Base-by-base conservation (phyloP, 2,113 vertebrate species). In the Myotis lucifugus region DNA sequence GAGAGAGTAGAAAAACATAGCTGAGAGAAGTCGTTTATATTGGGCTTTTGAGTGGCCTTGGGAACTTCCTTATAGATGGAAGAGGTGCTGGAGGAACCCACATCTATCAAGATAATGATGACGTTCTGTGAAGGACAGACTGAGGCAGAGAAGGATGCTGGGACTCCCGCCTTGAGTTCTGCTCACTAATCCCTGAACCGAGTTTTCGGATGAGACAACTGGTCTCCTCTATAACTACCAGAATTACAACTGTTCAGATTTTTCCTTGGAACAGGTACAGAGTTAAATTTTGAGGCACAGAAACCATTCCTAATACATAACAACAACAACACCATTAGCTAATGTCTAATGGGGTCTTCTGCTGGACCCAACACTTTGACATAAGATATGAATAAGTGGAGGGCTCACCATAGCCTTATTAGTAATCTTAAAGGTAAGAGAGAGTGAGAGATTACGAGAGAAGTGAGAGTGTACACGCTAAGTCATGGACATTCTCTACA, bases 391-490 rank as follows among this genome's bases (percentile, higher is more conserved):
- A 89, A 32, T n/a, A 85, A 86, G 7, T 94, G 52, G 59, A 94
- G 61, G 78, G 29, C 12, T 90, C 46, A 21, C 32, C 32, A 69
- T 32, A 32, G 42, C 50, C 84, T 88, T 37, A 25, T 52, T 37
- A 93, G 52, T 89, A 87, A 25, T 70, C 50, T 84, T 85, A n/a
- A 91, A 92, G 37, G 34, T 48, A 25, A 92, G 50, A 73, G 67
- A 88, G 23, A 90, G 29, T 19, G 29, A 82, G 82, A 82, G 77
- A 73, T 12, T 9, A 18, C 40, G 19, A 81, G 74, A 69, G 37
- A 76, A 54, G 40, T 0, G 0, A 59, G 37, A 32, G 6, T 14
- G 0, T 29, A 46, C 4, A 27, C 21, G 3, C 4, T 64, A 86
- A 90, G 59, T 85, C 48, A 84, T 3, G 8, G 27, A 15, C 21